Evolutionary conservation across 2,888 invertebrate species (phyloP), one percentile per base, ranked within the genome.

Genomic region (Heliconius ismenius): DNA sequence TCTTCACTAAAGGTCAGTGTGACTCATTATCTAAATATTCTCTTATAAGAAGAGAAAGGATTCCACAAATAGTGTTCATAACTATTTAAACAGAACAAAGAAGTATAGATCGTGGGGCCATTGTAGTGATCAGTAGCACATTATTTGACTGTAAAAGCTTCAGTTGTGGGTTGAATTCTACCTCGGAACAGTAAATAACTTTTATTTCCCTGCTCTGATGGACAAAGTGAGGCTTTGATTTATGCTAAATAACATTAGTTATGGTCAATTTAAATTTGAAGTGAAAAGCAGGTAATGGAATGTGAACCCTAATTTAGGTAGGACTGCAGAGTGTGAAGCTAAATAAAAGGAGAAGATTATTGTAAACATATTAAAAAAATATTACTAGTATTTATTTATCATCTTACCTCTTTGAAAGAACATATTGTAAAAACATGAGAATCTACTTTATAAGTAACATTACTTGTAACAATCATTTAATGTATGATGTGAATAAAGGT

Each of bases 1-100:
- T 62, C 26, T 73, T 58, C n/a, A 58, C 39, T 43, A 73, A 62
- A 73, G 73, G 62, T 43, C 39, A 26, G 11, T 26, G 24, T 70
- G 58, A 70, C 11, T 58, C 58, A 73, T 21, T 26, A 32, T 39
- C 13, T 32, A 58, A 21, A 24, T 60, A 39, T 72, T 73, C 1
- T 39, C 18, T 26, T 43, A 24, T 18, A 15, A 63, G 32, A 60
- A 73, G 4, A 39, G 21, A 73, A 62, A 26, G 26, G 21, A 39
- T 26, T 36, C 24, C 15, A 18, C 36, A 62, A 24, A 60, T 60
- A 36, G 36, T 11, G 15, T 11, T 60, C 3, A 39, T 72, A 60
- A 69, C 28, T 69, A 69, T 69, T n/a, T 28, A 26, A 49, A 39
- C 4, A 64, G 32, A 64, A 65, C 65, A 32, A n/a, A 65, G 65